phyloP scores from a whole-genome alignment of 1,140 invertebrate genomes.

The Ostrea denselamellosa region DNA sequence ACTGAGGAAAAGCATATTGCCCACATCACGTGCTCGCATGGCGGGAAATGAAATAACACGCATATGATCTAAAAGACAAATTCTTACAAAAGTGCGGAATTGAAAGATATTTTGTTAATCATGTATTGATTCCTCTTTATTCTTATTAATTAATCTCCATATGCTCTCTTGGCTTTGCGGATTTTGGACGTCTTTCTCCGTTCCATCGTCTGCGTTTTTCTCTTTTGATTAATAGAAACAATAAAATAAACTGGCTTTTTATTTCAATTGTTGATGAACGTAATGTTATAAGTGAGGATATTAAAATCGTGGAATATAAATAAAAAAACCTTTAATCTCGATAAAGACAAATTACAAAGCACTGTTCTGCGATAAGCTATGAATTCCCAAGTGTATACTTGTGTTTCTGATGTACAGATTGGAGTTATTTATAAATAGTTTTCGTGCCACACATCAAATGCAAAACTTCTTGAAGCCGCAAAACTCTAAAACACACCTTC shows the following conservation, averaged over 20 bases:
- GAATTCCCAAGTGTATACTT: not conserved
- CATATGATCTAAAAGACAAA: not conserved
- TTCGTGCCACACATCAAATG: not conserved
- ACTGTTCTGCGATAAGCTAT: not conserved
- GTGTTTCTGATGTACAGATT: not conserved
- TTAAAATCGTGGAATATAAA: not conserved
- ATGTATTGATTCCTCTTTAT: not conserved
- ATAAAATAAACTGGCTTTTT: not conserved
- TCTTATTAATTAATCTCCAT: not conserved
- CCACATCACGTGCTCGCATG: not conserved
- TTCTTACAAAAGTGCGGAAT: not conserved
- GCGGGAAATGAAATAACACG: slow-evolving; percentile 28
- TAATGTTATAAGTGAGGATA: not conserved
- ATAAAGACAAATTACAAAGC: not conserved
- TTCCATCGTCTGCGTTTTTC: not conserved
- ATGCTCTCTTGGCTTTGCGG: not conserved
- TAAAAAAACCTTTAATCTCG: not conserved
- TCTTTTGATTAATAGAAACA: slow-evolving; percentile 1
- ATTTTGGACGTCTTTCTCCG: not conserved
- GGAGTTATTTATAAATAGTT: not conserved
- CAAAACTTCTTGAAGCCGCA: no score
- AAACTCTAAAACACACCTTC: no score
- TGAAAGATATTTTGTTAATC: slow-evolving; percentile 21
- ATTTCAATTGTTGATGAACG: not conserved
- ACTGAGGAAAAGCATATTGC: slow-evolving; percentile 1